Evolutionary conservation across 2,797 vertebrate species (phyloP), one percentile per base, ranked within the genome.

Genomic region (Basileuterus tristriatus): DNA sequence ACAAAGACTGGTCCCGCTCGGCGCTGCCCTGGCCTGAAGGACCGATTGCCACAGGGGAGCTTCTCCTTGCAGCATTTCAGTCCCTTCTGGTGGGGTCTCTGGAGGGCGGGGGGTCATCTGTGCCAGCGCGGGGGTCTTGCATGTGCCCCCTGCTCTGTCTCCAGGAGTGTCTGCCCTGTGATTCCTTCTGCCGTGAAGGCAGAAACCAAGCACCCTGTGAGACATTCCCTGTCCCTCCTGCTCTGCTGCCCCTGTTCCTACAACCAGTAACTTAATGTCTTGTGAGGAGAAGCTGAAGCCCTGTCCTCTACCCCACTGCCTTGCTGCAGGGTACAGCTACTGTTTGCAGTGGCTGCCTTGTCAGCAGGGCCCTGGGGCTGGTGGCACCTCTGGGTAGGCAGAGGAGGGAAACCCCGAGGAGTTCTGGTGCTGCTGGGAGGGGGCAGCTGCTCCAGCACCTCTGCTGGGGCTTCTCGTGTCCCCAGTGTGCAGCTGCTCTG

Each of bases 81-180:
- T 37, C 63, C 85, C 52, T 67, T 76, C 69, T 68, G 16, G 9
- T 53, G 43, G 29, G 21, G 26, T 44, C 68, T 64, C 59, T 67
- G 53, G 56, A 83, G 87, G 49, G 71, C 9, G 0, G 11, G 47
- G 34, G n/a, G 34, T 47, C 53, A 55, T 34, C 80, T 64, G 5
- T 65, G 46, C 62, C 71, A 80, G 87, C 39, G 69, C 36, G 8
- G 78, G 94, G 94, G 64, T 92, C 94, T 95, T 96, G 96, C 93
- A 95, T 96, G 96, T 90, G 77, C 94, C 90, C 95, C 20, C 0
- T 55, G 55, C 88, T 88, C 92, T 90, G 93, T 56, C 47, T 87
- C 41, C 76, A 82, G 88, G 75, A 74, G 76, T 2, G 0, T 78
- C 94, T 92, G 74, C 44, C 75, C 80, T 78, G 36, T 60, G 59